phyloP scores from a whole-genome alignment of 2,113 vertebrate genomes.

The Sakesphorus luctuosus region DNA sequence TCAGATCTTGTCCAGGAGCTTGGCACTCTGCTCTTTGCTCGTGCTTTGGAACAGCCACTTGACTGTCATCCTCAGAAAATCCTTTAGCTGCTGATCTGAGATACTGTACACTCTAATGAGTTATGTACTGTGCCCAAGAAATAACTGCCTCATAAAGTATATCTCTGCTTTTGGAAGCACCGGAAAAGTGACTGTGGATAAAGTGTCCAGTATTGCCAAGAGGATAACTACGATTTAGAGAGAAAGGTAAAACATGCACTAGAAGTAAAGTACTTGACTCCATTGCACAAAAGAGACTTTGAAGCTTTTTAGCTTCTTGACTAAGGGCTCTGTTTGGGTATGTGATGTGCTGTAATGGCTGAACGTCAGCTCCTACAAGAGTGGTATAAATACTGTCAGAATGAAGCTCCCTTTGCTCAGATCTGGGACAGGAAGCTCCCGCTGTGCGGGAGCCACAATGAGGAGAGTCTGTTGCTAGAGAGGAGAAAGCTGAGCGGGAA shows the following conservation, averaged over 20 bases:
- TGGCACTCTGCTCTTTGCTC: not conserved
- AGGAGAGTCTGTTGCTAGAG: not conserved
- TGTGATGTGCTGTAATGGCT: not conserved
- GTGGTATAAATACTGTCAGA: not conserved
- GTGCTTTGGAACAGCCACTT: not conserved
- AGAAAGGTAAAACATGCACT: not conserved
- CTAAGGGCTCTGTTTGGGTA: not conserved
- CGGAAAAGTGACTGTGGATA: not conserved
- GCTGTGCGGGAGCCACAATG: not conserved
- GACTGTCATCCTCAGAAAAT: not conserved
- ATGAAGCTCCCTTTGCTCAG: not conserved
- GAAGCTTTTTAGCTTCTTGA: not conserved
- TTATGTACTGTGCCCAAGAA: not conserved
- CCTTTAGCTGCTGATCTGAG: not conserved
- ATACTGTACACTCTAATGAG: not conserved
- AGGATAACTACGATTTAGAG: not conserved
- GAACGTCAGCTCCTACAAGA: not conserved
- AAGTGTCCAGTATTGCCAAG: not conserved
- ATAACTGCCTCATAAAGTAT: not conserved
- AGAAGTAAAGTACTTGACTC: not conserved
- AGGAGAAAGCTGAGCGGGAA: not conserved
- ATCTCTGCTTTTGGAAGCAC: not conserved
- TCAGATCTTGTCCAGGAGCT: not conserved
- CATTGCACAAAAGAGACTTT: not conserved
- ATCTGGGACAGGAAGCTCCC: conserved; percentile 19